Evolutionary conservation across 2,113 vertebrate species (phyloP), one percentile per base, ranked within the genome.

Genomic region (Cricetomys ansorgei): DNA sequence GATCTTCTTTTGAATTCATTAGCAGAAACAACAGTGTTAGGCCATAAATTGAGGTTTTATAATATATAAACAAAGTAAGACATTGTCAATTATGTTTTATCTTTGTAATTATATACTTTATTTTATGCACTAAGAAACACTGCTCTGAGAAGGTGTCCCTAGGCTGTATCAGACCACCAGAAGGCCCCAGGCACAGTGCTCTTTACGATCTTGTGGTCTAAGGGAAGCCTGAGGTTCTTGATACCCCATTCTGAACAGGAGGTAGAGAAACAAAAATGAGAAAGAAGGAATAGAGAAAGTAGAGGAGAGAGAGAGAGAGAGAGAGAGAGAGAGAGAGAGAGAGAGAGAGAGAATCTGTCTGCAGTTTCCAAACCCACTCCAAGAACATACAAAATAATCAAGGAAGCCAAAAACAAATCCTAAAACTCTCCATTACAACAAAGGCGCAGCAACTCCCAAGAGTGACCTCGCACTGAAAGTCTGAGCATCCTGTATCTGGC

Each of bases 151-250:
- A 25, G 50, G 16, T 40, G 37, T 43, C 29, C 40, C 9, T 8
- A 37, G 72, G 13, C 21, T 73, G 21, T 10, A 40, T 69, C 13
- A 80, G 43, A 84, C 7, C 64, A 50, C 16, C 17, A 59, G 69
- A n/a, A 40, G n/a, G 25, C 1, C 31, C 50, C 13, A 19, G 1
- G 16, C 40, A 1, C 17, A 45, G 16, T 27, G 10, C 0, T 34
- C 40, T 65, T 84, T 34, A 43, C 50, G 15, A 70, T 29, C 23
- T 16, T 90, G 23, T 59, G 25, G 15, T 83, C 21, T 59, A 21
- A 50, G 25, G 21, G 67, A 72, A 92, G 50, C 21, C 53, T n/a
- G 75, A 48, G 37, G 37, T 21, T 83, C 55, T 59, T 57, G 59
- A 45, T 1, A 59, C 1, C 8, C 25, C 19, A 57, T 73, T 48